These are phyloP conservation scores for Tetheella fluctuosa DNA, from an alignment of 2,888 invertebrate genomes.

Conservation along the genomic window DNA sequence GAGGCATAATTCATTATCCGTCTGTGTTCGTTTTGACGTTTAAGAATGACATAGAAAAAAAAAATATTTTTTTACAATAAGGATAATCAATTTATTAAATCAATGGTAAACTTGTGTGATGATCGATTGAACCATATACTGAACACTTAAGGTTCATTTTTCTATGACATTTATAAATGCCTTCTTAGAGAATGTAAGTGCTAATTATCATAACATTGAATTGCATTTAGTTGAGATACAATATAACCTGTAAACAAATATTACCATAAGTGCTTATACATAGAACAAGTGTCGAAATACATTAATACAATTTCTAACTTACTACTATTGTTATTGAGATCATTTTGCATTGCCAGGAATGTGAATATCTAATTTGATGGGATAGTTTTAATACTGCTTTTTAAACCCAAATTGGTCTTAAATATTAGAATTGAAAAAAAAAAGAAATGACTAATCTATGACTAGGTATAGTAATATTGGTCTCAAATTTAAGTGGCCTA, in stretches of 20 bases:
- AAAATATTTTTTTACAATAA: no score
- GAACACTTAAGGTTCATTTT: no score
- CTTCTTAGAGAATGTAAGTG: no score
- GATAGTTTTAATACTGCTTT: background rate
- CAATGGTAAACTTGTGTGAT: no score
- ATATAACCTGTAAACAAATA: background rate
- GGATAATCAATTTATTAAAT: no score
- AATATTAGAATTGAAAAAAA: background rate
- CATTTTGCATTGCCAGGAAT: constrained; percentile 17
- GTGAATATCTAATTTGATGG: background rate
- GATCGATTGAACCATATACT: no score
- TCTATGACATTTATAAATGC: no score
- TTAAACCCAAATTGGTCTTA: background rate
- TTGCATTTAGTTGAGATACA: background rate
- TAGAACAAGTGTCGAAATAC: constrained; percentile 25
- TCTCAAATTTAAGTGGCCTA: constrained; percentile 27
- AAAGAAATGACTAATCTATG: constrained; percentile 4
- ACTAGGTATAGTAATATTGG: constrained; percentile 25
- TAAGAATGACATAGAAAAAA: no score
- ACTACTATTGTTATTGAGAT: constrained; percentile 28
- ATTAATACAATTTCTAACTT: constrained; percentile 29
- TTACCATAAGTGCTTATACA: constrained; percentile 25
- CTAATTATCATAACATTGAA: background rate
- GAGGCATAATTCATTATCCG: no score
- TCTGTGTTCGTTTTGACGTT: no score